Evolutionary conservation across 1,140 invertebrate species (phyloP), one percentile per base, ranked within the genome.

Genomic region (Macrostomum lignano): DNA sequence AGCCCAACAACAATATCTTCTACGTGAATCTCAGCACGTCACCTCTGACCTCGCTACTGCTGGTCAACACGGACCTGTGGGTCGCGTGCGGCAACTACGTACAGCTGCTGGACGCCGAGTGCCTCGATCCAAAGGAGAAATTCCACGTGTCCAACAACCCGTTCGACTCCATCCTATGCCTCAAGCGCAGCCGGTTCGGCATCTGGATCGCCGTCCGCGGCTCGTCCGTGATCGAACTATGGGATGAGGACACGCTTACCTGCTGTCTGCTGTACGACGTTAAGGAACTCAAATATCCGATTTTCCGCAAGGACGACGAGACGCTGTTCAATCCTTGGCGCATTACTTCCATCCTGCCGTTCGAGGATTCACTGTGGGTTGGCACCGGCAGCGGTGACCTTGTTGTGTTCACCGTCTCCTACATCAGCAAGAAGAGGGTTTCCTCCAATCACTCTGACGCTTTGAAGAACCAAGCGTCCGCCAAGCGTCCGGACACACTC

Each of bases 311-410:
- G 46, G 48, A 55, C 22, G 47, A 53, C 41, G 51, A 53, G 31
- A 47, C 49, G 20, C 49, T 51, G 29, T 52, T 53, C 33, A 54
- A 52, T 31, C 35, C 40, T 32, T 48, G 47, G 1, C 44, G 60
- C 23, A 51, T 64, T 13, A 59, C 55, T 14, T 50, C 53, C 19
- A 45, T 62, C 10, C 39, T 62, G 7, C 52, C 52, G 23, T 41
- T 55, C 35, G 51, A 52, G 11, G 44, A 52, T 24, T 46, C 44
- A 10, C 44, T 65, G 11, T 60, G 60, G 57, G 46, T 65, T n/a
- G 63, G 63, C 7, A 64, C 62, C 11, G 58, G 54, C 5, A 60
- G 64, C 37, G 63, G 63, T 17, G 60, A 57, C 38, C 43, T 65
- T 3, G 52, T 61, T 31, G 49, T 62, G 11, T 64, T n/a, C n/a